Conservation (phyloP, 2,888 invertebrate species). For the Tillus elongatus region DNA sequence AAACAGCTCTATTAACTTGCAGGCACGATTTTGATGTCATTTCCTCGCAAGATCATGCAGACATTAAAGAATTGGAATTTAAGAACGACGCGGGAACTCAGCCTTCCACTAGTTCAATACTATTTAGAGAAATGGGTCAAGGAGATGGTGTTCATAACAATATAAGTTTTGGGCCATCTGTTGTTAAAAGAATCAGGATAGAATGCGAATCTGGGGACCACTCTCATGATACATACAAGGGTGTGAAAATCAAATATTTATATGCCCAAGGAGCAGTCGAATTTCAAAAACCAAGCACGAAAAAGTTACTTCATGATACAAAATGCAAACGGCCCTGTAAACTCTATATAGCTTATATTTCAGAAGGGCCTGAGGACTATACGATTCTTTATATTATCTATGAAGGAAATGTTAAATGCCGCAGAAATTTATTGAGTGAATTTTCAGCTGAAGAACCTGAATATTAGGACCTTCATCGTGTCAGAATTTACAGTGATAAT, state of each 20-base stretch:
- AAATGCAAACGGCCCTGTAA: slow-evolving; percentile 56
- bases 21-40: background rate
- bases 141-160: background rate
- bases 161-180: background rate
- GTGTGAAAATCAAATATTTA: slow-evolving; percentile 32
- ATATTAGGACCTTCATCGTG: too few species aligned
- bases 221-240: slow-evolving; percentile 8
- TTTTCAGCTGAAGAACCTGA: slow-evolving; percentile 35
- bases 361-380: slow-evolving; percentile 48
- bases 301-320: slow-evolving; percentile 40
- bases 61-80: background rate
- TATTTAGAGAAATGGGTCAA: slow-evolving; percentile 1
- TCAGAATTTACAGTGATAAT: too few species aligned
- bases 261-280: slow-evolving; percentile 31
- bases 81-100: background rate
- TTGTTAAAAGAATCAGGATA: background rate
- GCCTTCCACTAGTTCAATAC: slow-evolving; percentile 1
- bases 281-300: slow-evolving; percentile 34
- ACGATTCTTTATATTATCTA: slow-evolving; percentile 54
- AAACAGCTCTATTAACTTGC: background rate
- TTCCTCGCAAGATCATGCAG: background rate
- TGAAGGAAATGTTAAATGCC: slow-evolving; percentile 51
- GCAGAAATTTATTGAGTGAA: slow-evolving; percentile 47
- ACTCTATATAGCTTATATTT: slow-evolving; percentile 53
- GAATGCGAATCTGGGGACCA: slow-evolving; percentile 23